These are phyloP conservation scores for Magallana ariakensis DNA, from an alignment of 1,140 invertebrate genomes.

Conservation along the genomic window DNA sequence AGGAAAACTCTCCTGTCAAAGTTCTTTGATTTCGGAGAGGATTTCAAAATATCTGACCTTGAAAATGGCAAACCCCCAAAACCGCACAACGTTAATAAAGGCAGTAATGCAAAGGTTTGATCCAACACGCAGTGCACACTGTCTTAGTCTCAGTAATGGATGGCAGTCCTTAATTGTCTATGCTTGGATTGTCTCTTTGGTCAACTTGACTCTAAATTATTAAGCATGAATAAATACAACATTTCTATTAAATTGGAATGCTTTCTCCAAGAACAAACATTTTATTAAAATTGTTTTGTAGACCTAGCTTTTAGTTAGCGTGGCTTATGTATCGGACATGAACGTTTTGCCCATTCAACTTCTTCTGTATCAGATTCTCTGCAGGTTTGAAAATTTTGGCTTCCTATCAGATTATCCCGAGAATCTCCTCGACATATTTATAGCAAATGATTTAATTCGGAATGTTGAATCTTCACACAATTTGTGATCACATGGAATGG, in stretches of 20 bases:
- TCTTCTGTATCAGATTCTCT: too few species aligned
- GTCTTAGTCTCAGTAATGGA: not conserved
- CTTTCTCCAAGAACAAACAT: too few species aligned
- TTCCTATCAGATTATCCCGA: too few species aligned
- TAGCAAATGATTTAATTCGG: too few species aligned
- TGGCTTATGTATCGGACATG: too few species aligned
- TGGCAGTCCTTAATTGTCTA: not conserved
- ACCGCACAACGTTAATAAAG: not conserved
- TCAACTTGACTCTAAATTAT: not conserved
- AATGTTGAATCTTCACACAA: not conserved
- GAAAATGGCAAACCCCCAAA: conserved; percentile 8
- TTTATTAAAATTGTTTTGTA: too few species aligned
- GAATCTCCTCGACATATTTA: too few species aligned
- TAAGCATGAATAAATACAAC: not conserved
- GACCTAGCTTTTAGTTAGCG: too few species aligned
- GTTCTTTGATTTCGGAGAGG: conserved; percentile 22
- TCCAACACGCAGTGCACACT: not conserved
- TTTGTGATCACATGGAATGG: not conserved
- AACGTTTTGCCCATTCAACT: too few species aligned
- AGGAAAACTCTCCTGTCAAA: conserved; percentile 39
- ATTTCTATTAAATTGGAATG: too few species aligned
- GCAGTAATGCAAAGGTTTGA: conserved; percentile 26
- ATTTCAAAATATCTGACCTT: not conserved
- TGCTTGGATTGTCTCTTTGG: not conserved
- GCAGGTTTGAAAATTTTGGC: too few species aligned